phyloP scores from a whole-genome alignment of 2,113 vertebrate genomes.

The Sphaerodactylus townsendi region DNA sequence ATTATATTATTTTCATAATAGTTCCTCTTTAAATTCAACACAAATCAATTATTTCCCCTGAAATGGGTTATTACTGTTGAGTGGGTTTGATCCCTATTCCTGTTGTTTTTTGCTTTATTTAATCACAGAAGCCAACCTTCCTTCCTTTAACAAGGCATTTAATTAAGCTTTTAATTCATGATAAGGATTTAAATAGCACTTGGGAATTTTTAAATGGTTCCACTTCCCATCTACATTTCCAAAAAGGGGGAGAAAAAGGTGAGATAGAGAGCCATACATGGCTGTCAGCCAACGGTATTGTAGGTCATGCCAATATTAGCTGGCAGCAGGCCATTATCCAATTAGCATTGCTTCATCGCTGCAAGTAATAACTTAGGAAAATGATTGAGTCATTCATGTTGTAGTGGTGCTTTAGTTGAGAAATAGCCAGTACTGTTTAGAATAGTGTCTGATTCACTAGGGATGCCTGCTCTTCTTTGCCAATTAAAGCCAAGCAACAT shows the following conservation, averaged over 20 bases:
- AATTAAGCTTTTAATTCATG: slow-evolving; percentile 80
- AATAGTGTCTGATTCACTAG: slow-evolving; percentile 65
- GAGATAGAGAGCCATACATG: slow-evolving; percentile 64
- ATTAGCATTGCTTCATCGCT: slow-evolving; percentile 84
- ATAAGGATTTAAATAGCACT: slow-evolving; percentile 77
- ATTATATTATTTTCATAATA: slow-evolving; percentile 30
- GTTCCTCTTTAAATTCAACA: slow-evolving; percentile 46
- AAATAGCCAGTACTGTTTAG: slow-evolving; percentile 66
- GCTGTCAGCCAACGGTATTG: slow-evolving; percentile 74
- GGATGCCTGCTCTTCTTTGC: not conserved
- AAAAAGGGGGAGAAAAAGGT: slow-evolving; percentile 57
- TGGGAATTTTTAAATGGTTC: slow-evolving; percentile 71
- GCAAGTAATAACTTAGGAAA: slow-evolving; percentile 74
- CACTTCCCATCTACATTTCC: slow-evolving; percentile 72
- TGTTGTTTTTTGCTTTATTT: slow-evolving; percentile 77
- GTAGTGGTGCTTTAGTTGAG: slow-evolving; percentile 69
- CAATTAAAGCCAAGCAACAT: slow-evolving; percentile 22
- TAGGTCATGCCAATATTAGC: slow-evolving; percentile 78
- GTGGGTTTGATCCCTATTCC: slow-evolving; percentile 67
- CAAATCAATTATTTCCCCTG: slow-evolving; percentile 57
- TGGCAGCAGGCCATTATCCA: slow-evolving; percentile 79
- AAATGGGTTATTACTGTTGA: slow-evolving; percentile 58
- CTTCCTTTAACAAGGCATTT: slow-evolving; percentile 72
- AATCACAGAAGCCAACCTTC: slow-evolving; percentile 71
- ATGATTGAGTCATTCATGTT: slow-evolving; percentile 77